Conservation (phyloP, 2,113 vertebrate genomes). For the Chinchilla lanigera region DNA sequence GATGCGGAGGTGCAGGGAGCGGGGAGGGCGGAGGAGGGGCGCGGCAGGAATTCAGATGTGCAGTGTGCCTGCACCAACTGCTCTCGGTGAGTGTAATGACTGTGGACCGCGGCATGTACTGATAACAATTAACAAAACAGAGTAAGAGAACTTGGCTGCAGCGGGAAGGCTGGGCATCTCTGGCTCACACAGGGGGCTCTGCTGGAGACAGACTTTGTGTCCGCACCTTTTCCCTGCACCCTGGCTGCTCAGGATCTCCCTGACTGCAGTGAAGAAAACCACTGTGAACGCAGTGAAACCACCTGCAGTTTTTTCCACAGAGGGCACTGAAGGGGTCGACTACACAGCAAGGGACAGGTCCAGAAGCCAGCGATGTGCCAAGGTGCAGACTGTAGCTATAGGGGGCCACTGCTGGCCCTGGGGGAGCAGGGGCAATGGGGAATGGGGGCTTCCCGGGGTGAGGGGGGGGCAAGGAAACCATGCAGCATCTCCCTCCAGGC, state of each 20-base stretch:
- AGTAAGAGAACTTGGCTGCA: not conserved
- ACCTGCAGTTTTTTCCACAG: not conserved
- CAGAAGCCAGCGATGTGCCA: fast-evolving
- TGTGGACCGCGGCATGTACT: no score
- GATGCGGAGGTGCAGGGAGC: not conserved
- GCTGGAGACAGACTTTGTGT: not conserved
- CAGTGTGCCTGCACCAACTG: not conserved
- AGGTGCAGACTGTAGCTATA: not conserved
- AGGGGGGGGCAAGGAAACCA: not conserved
- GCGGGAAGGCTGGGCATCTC: not conserved
- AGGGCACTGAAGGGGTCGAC: not conserved
- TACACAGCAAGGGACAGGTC: not conserved
- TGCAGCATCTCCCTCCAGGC: not conserved
- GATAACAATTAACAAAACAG: not conserved
- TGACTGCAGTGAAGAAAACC: not conserved
- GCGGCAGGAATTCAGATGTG: not conserved
- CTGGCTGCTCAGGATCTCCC: not conserved
- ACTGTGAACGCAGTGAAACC: not conserved
- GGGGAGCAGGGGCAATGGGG: fast-evolving
- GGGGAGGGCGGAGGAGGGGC: not conserved
- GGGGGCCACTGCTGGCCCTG: not conserved
- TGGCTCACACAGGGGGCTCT: not conserved
- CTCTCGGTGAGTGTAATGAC: no score
- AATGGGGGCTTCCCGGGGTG: not conserved
- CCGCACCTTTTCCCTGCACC: no score